phyloP scores from a whole-genome alignment of 2,113 vertebrate genomes.

The Coryphaenoides rupestris region DNA sequence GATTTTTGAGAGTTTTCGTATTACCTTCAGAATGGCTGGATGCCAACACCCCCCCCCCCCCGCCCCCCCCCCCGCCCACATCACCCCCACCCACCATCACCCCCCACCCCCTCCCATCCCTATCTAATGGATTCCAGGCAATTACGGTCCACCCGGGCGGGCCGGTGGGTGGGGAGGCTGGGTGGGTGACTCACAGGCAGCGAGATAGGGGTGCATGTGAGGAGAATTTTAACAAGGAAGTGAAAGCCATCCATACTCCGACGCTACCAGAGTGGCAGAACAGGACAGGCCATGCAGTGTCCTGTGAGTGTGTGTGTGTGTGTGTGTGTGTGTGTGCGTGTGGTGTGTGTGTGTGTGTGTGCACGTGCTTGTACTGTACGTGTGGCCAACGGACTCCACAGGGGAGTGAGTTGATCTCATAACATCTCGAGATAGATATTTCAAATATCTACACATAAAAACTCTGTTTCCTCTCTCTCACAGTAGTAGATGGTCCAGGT shows the following conservation, averaged over 20 bases:
- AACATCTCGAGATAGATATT: no score
- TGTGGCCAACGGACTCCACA: no score
- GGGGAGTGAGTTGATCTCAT: no score
- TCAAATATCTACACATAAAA: no score
- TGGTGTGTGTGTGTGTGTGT: no score
- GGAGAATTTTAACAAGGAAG: slow-evolving; percentile 70
- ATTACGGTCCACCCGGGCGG: slow-evolving; percentile 58
- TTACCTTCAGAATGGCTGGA: slow-evolving; percentile 56
- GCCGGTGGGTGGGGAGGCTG: no score
- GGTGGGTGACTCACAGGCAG: slow-evolving; percentile 41
- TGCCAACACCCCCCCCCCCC: slow-evolving; percentile 21
- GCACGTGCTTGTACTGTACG: no score
- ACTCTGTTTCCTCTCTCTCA: slow-evolving; percentile 10
- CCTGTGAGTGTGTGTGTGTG: slow-evolving; percentile 15
- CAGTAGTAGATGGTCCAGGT: slow-evolving; percentile 37
- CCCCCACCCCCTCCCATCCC: no score
- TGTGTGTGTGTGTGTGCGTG: no score
- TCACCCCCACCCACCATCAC: no score
- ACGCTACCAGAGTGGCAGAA: background rate
- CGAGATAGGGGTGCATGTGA: slow-evolving; percentile 37
- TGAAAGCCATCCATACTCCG: slow-evolving; percentile 58
- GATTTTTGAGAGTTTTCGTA: slow-evolving; percentile 64
- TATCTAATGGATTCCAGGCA: slow-evolving; percentile 69
- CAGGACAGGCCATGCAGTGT: no score
- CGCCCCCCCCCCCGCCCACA: background rate